Evolutionary conservation across 2,888 invertebrate species (phyloP), one percentile per base, ranked within the genome.

Genomic region (Cordilura impudica): DNA sequence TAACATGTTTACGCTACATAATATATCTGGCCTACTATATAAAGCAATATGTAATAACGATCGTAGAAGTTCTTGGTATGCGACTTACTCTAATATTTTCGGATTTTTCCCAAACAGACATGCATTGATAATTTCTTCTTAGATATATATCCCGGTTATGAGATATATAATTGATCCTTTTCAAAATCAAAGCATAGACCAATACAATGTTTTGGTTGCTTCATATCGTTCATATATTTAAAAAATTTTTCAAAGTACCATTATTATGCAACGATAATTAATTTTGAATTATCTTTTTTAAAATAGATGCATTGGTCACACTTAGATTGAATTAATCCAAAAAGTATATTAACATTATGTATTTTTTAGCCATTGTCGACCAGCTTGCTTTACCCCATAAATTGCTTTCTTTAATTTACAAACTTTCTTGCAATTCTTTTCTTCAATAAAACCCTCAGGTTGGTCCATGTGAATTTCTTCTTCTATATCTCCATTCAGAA

Each of bases 81-180:
- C 67, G 6, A 53, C 16, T 31, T 61, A 16, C 26, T 73, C 77
- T n/a, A 23, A 31, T 26, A 71, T 49, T 29, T 19, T 43, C 5
- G 77, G 77, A 18, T 78, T 63, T 47, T 72, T 72, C 72, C 66
- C 61, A 19, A 51, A n/a, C n/a, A n/a, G n/a, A n/a, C n/a, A n/a
- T n/a, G n/a, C n/a, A n/a, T n/a, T n/a, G n/a, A n/a, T n/a, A 71
- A 71, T 35, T 78, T 66, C 10, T 45, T 21, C 14, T 71, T 71
- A 21, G 16, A 12, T 12, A 71, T 71, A 29, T 77, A 77, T 4
- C 47, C 49, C 14, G 53, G 43, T 54, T 78, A 61, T 4, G 56
- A 72, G 54, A 78, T 61, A 18, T 35, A 67, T 14, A 73, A 35
- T 43, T 43, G 39, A 29, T 23, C 43, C 26, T 65, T 60, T 8